Evolutionary conservation across 1,140 invertebrate genomes (phyloP).

Genomic region (Frieseomelitta varia): DNA sequence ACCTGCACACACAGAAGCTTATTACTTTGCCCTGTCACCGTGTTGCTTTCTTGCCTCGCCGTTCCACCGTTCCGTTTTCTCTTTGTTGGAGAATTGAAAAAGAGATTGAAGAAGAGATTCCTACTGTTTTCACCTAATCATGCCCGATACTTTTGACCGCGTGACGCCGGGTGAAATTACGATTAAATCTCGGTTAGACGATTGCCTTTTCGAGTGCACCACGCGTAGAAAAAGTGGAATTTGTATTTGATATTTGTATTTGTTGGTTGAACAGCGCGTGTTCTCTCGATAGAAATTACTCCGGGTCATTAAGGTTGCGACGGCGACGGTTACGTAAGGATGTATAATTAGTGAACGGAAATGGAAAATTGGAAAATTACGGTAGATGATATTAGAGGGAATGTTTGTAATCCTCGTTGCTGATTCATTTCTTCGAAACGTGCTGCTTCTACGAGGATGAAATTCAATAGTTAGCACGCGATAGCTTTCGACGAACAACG

Average conservation of each 20-base stretch:
- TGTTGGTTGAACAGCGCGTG: background rate
- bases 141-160: background rate
- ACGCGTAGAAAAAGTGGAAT: background rate
- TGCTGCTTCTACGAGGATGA: background rate
- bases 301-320: background rate
- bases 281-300: background rate
- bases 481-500: too few relatives aligned
- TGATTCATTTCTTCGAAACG: background rate
- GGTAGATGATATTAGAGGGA: too few relatives aligned
- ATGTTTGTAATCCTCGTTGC: background rate
- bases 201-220: background rate
- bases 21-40: background rate
- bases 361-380: background rate
- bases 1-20: conserved; percentile 8
- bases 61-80: background rate
- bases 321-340: background rate
- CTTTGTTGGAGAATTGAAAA: too few relatives aligned
- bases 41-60: background rate
- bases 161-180: background rate
- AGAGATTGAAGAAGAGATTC: too few relatives aligned
- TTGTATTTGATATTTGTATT: background rate
- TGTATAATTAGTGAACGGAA: background rate
- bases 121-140: conserved; percentile 22
- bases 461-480: background rate
- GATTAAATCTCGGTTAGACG: background rate